Percentiles rank a stretch among this genome's conserved stretches.
phyloP scores from a whole-genome alignment of 2,888 invertebrate species.

The Sarcophaga variegata region DNA sequence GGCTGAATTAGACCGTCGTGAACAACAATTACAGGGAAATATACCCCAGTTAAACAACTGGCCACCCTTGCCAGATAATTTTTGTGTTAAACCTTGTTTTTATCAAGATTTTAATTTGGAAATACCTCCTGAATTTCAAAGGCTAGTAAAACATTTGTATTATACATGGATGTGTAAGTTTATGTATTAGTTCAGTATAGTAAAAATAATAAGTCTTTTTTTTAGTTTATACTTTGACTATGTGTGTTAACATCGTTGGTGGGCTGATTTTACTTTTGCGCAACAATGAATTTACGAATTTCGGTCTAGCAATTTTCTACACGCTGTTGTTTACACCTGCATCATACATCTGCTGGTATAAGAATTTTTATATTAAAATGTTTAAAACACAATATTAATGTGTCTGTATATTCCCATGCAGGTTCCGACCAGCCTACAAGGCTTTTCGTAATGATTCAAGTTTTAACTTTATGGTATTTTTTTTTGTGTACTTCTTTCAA shows the following conservation, averaged over 20 bases:
- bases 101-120: conserved; percentile 99
- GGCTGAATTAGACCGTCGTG: conserved; percentile 92
- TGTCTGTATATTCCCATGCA: conserved; percentile 64
- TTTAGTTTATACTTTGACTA: conserved; percentile 93
- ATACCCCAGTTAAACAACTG: conserved; percentile 95
- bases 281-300: conserved; percentile 85
- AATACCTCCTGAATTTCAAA: conserved; percentile 98
- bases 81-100: conserved; percentile 98
- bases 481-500: conserved; percentile 99
- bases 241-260: conserved; percentile 93
- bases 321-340: conserved; percentile 95
- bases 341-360: conserved; percentile 97
- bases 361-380: neutral
- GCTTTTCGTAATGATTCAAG: conserved; percentile 99
- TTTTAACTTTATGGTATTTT: conserved; percentile 99
- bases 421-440: conserved; percentile 98
- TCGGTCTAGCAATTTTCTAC: conserved; percentile 95
- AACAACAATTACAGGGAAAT: conserved; percentile 89
- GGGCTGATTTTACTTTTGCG: conserved; percentile 89
- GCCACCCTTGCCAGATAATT: conserved; percentile 97
- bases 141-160: conserved; percentile 96
- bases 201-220: conserved; percentile 1
- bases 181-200: no score
- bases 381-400: neutral
- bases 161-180: conserved; percentile 98